Base-by-base conservation (phyloP, 92 coral and sea anemone genomes). In the Epizoanthus illoricatus region DNA sequence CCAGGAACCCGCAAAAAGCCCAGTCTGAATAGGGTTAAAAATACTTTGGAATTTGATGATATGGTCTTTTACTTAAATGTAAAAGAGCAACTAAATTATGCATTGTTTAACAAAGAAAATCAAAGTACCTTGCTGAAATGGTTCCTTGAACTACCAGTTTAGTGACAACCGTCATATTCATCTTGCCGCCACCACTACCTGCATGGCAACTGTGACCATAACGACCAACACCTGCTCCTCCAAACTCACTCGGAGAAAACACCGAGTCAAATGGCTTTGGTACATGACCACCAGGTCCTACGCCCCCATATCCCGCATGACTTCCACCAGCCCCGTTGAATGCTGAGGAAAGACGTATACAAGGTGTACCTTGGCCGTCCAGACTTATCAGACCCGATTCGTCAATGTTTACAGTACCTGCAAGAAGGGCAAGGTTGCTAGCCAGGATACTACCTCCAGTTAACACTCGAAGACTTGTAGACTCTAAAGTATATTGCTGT, bases 191-290 rank as follows among this genome's bases (percentile, higher is more conserved):
- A 16, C 92, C 92, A 47, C 65, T 80, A 5, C 89, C 90, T 75
- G 85, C 84, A 13, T 33, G 23, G 52, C 69, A 66, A 19, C 3
- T 36, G 17, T 79, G 65, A 23, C 80, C 76, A 40, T 28, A 45
- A 23, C 82, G 86, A n/a, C 85, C 87, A 19, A 75, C 73, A 65
- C 92, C 92, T 8, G 87, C 92, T 66, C 85, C 90, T 40, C 92
- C 92, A 78, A 80, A 84, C 57, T 70, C 9, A 23, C 13, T 78
- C 40, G 92, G 92, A 7, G 59, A 33, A 62, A 73, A 81, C 5
- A 84, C 67, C 36, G 75, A 86, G 63, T 89, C 92, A 60, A 81
- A 89, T 8, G 92, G 92, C 61, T 78, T 64, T 21, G 68, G 49
- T 56, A 73, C 59, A 18, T 23, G 54, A 64, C 84, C 78, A 69